A percentile compares a stretch with the other conserved stretches of the same genome.
phyloP scores from a whole-genome alignment of 2,888 invertebrate species.

The Lasioglossum villosulum region DNA sequence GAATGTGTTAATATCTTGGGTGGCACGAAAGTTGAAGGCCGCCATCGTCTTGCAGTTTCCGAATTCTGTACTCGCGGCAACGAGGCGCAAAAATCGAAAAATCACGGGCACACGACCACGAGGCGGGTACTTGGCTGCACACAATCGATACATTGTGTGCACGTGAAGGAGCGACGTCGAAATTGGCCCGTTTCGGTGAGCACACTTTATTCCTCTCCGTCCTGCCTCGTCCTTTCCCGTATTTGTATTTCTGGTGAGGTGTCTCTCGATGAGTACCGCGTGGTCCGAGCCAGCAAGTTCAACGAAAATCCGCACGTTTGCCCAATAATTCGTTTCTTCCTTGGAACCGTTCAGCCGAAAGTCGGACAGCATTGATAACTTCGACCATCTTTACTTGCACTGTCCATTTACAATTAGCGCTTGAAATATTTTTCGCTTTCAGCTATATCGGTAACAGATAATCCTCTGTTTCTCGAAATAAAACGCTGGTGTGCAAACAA shows the following conservation, averaged over 20 bases:
- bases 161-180: conserved; percentile 41
- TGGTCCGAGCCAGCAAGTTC: conserved; percentile 23
- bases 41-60: conserved; percentile 1
- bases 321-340: conserved; percentile 52
- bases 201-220: conserved; percentile 66
- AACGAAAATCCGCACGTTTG: conserved; percentile 45
- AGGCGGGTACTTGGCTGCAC: conserved; percentile 14
- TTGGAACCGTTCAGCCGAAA: conserved; percentile 7
- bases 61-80: conserved; percentile 23
- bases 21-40: conserved; percentile 2
- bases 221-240: conserved; percentile 43
- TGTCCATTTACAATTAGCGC: background rate
- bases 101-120: conserved; percentile 23
- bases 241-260: conserved; percentile 62
- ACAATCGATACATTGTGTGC: conserved; percentile 59
- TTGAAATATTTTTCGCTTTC: background rate
- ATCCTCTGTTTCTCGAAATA: background rate
- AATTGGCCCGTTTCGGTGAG: conserved; percentile 42
- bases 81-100: conserved; percentile 42
- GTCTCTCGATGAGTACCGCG: conserved; percentile 12
- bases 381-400: conserved; percentile 19
- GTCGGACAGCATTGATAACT: conserved; percentile 22
- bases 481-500: background rate
- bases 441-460: background rate
- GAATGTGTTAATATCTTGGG: background rate